Percentiles rank a stretch among this genome's conserved stretches.
phyloP scores from a whole-genome alignment of 2,888 invertebrate species.

The Eilema caniola region DNA sequence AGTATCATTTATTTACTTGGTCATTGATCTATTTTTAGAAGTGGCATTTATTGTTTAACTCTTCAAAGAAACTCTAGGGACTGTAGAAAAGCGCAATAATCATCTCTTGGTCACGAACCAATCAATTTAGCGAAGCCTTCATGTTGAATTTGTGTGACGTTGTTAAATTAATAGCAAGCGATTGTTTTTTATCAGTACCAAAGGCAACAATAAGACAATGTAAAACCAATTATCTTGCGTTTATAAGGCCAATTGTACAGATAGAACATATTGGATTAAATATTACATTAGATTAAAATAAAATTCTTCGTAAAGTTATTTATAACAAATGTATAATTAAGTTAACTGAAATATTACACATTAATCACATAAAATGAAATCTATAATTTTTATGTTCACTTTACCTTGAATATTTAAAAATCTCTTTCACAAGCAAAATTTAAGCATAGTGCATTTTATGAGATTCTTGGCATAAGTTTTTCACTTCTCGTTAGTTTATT shows the following conservation, averaged over 20 bases:
- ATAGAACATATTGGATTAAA: background rate
- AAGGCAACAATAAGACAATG: background rate
- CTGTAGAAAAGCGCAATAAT: constrained; percentile 1
- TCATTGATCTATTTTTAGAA: background rate
- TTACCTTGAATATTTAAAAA: background rate
- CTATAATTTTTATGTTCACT: background rate
- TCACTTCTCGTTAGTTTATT: background rate
- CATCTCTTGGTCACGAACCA: constrained; percentile 4
- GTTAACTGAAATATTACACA: background rate
- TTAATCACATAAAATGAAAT: background rate
- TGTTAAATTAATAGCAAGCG: background rate
- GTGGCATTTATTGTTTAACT: background rate
- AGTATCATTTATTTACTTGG: background rate
- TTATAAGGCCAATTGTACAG: too few relatives aligned
- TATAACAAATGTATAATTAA: too few relatives aligned
- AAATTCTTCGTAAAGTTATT: background rate
- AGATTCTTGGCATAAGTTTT: background rate
- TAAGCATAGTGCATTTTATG: background rate
- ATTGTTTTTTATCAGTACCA: background rate
- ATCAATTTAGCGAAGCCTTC: background rate
- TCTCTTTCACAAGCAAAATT: background rate
- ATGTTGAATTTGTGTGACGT: background rate
- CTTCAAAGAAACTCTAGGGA: background rate
- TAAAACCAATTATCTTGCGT: background rate
- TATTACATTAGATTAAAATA: background rate